phyloP scores from a whole-genome alignment of 2,888 invertebrate species.

The Ormia ochracea region DNA sequence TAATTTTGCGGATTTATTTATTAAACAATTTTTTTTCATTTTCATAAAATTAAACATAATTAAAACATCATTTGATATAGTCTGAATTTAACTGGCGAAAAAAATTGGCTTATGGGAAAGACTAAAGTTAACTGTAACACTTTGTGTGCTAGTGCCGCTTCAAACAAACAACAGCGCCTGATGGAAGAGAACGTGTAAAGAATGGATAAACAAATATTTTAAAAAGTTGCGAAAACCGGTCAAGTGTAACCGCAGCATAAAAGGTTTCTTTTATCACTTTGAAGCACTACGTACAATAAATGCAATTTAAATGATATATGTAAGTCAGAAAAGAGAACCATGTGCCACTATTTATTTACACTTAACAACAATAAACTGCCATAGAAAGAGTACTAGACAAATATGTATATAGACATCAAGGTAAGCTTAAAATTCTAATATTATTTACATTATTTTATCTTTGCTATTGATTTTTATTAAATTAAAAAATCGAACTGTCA shows the following conservation, averaged over 20 bases:
- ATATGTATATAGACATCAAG: neutral
- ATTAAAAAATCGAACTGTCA: conserved; percentile 32
- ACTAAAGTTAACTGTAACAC: neutral
- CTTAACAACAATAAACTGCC: neutral
- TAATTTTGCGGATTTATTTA: no score
- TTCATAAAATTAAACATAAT: no score
- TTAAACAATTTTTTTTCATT: no score
- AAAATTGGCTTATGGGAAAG: neutral
- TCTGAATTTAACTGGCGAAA: neutral
- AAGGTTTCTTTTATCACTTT: conserved; percentile 10
- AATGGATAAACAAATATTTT: conserved; percentile 46
- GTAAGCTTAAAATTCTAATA: no score
- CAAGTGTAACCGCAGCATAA: conserved; percentile 50
- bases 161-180: conserved; percentile 2
- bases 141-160: neutral
- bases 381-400: no score
- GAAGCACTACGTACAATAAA: neutral
- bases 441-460: neutral
- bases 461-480: conserved; percentile 14
- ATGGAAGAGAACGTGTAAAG: conserved; percentile 47
- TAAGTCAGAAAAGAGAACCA: conserved; percentile 8
- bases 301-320: conserved; percentile 16
- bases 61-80: no score
- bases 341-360: conserved; percentile 19
- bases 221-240: conserved; percentile 52